Base-by-base conservation (phyloP, 1,140 invertebrate genomes). In the Wiebesia pumilae region DNA sequence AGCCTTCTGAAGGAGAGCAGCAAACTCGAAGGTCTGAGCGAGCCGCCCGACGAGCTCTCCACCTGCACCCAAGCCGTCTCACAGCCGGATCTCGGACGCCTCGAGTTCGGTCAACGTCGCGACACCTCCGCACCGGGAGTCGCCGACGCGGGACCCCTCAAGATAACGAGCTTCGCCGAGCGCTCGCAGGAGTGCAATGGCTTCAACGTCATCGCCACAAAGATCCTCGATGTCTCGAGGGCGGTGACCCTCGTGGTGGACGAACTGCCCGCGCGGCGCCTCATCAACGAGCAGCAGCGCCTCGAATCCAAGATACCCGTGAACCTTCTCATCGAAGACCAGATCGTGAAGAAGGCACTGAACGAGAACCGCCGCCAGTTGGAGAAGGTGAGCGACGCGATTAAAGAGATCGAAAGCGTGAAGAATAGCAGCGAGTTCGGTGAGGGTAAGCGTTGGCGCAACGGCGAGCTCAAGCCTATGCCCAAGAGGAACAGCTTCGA, bases 71-170 rank as follows among this genome's bases (percentile, higher is more conserved):
- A 92, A 6, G 92, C 95, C 1, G 91, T 94, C 3, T 90, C 94
- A 0, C 95, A 95, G 35, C 96, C 96, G 0, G 94, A 95, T 69
- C 93, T 97, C 86, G 94, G 96, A 38, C 93, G 96, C 84, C 96
- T 96, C 3, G 90, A 88, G 7, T 19, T 16, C 51, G 51, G 24
- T 2, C 58, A 14, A 27, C 24, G 58, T 0, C 89, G 90, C 65
- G 67, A 91, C 67, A 91, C 92, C n/a, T 33, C 40, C 88, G 90
- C 27, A 91, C 90, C 12, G 90, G 47, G 19, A 7, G 21, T 38
- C 0, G 65, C 75, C 19, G 30, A 47, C 24, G 38, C 38, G 0
- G 54, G 65, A 12, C 58, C 43, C 0, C 9, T 80, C 27, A 83
- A 87, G 43, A 79, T 87, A 14, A 87, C 86, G 16, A 87, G 62